A percentile compares a stretch with the other conserved stretches of the same genome.
phyloP scores from a whole-genome alignment of 2,113 vertebrate genomes.

The Dolichallabes microphthalmus region DNA sequence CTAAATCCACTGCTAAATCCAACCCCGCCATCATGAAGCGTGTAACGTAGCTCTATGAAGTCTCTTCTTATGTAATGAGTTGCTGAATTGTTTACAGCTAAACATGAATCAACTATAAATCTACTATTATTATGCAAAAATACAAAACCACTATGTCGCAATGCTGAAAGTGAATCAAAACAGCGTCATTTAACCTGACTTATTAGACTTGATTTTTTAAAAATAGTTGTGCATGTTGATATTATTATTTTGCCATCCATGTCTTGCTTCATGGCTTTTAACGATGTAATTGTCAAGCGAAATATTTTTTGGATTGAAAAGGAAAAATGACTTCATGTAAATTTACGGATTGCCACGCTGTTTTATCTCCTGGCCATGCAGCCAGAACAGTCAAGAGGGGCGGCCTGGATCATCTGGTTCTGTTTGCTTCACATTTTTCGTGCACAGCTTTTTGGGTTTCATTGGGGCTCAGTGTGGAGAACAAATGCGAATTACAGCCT shows the following conservation, averaged over 20 bases:
- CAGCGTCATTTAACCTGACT: not conserved
- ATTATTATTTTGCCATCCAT: not conserved
- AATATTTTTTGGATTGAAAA: conserved; percentile 6
- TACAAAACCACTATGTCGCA: not conserved
- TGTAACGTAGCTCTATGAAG: not conserved
- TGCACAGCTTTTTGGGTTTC: conserved; percentile 32
- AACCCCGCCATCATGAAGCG: not conserved
- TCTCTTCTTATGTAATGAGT: not conserved
- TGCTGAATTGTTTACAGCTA: not conserved
- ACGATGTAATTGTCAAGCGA: conserved; percentile 6
- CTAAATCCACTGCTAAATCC: no score
- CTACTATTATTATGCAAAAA: not conserved
- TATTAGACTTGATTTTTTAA: not conserved
- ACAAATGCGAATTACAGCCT: conserved; percentile 27
- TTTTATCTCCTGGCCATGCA: conserved; percentile 40
- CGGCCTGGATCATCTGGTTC: conserved; percentile 39
- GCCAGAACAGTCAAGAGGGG: conserved; percentile 29
- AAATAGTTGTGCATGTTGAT: not conserved
- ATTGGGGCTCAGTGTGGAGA: conserved; percentile 24
- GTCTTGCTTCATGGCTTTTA: conserved; percentile 4
- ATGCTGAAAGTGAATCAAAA: not conserved
- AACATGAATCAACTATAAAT: not conserved
- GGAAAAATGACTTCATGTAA: conserved; percentile 41
- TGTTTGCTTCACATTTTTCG: conserved; percentile 40
- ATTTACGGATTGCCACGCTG: conserved; percentile 36